Conservation (phyloP, 1,140 invertebrate genomes). For the Diuraphis noxia region DNA sequence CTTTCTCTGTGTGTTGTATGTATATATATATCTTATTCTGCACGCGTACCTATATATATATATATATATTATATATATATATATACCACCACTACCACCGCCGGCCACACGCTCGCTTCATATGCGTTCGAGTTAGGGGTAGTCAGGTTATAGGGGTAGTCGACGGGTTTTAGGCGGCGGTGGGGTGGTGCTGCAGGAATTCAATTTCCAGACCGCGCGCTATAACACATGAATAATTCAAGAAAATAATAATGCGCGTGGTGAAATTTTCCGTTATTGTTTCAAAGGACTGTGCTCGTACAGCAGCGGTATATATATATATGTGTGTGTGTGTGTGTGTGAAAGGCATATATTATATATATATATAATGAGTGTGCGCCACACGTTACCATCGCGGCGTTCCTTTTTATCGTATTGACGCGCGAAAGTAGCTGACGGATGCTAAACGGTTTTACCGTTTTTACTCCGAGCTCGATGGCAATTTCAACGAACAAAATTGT, state of each 20-base stretch:
- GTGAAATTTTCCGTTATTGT: conserved; percentile 44
- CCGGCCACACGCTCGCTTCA: conserved; percentile 18
- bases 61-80: background rate
- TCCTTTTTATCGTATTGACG: conserved; percentile 36
- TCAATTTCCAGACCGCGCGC: conserved; percentile 44
- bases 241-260: conserved; percentile 42
- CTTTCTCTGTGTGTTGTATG: background rate
- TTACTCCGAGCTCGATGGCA: background rate
- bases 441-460: conserved; percentile 25
- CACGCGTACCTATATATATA: background rate
- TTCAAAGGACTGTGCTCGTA: conserved; percentile 18
- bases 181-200: background rate
- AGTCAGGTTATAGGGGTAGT: background rate
- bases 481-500: background rate
- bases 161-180: background rate
- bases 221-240: conserved; percentile 50
- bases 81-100: background rate
- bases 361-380: background rate
- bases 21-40: background rate
- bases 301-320: background rate
- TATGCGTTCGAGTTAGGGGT: background rate
- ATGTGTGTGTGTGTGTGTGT: background rate
- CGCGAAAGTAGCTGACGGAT: background rate
- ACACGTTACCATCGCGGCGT: background rate
- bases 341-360: background rate